phyloP scores from a whole-genome alignment of 2,797 vertebrate genomes.

The Coreius guichenoti region DNA sequence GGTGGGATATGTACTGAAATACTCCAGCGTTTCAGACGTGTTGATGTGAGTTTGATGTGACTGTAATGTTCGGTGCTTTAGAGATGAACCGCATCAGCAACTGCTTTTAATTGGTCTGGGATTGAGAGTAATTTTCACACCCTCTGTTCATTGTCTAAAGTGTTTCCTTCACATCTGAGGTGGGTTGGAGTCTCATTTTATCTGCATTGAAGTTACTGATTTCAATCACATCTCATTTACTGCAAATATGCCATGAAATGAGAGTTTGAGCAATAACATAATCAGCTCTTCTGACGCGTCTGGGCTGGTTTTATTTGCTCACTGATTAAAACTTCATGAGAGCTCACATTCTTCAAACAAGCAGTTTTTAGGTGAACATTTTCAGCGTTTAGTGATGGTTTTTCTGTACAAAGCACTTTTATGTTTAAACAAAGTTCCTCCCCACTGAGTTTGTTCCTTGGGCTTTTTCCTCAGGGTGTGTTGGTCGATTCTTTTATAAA shows the following conservation, averaged over 20 bases:
- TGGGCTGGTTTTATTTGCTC: neutral
- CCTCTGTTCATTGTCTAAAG: neutral
- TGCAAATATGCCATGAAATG: neutral
- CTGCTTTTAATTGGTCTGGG: neutral
- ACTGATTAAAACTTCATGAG: conserved; percentile 26
- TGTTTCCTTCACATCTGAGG: neutral
- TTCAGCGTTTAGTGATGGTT: neutral
- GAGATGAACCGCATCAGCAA: neutral
- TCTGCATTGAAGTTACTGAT: neutral
- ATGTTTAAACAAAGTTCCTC: conserved; percentile 5
- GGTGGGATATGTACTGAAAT: neutral
- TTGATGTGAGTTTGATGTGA: neutral
- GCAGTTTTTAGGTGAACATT: neutral
- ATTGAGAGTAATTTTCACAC: neutral
- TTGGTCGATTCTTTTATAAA: neutral
- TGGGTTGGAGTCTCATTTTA: neutral
- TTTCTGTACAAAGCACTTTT: conserved; percentile 1
- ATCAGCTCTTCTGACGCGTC: conserved; percentile 6
- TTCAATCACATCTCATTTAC: neutral
- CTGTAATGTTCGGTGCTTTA: neutral
- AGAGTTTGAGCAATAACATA: conserved; percentile 13
- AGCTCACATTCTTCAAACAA: conserved; percentile 9
- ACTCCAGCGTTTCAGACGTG: neutral
- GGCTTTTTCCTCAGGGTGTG: neutral
- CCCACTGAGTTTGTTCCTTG: neutral